Evolutionary conservation across 30 jellyfish, hydroid and myxozoan species (phyloP).

Genomic region (Aurelia coerulea): DNA sequence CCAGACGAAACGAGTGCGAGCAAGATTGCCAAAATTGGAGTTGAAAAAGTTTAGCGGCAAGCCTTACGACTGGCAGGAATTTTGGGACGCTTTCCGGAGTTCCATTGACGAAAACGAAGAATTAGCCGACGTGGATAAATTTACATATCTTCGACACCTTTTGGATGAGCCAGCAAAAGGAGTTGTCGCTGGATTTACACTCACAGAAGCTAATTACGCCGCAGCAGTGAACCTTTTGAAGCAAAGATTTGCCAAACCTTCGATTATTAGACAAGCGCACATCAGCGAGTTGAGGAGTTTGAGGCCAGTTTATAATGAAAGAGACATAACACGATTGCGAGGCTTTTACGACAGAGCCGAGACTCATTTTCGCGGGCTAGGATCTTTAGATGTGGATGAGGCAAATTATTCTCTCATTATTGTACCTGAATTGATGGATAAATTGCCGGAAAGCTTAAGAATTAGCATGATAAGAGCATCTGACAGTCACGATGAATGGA

Average conservation of each 20-base stretch:
- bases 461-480: not conserved
- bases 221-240: conserved; percentile 17
- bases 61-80: conserved; percentile 3
- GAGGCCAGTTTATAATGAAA: not conserved
- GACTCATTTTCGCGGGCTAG: conserved; percentile 18
- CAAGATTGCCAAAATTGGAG: not conserved
- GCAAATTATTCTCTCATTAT: conserved; percentile 6
- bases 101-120: conserved; percentile 19
- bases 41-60: conserved; percentile 2
- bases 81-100: conserved; percentile 10
- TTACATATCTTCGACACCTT: conserved; percentile 9
- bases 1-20: not conserved
- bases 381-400: not conserved
- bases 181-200: conserved; percentile 17
- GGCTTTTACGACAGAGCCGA: not conserved
- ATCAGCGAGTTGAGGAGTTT: conserved; percentile 11
- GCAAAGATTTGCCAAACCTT: conserved; percentile 1
- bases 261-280: not conserved
- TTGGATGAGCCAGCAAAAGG: too few relatives aligned
- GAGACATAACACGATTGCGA: not conserved
- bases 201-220: not conserved
- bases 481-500: too few relatives aligned
- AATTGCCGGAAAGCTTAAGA: conserved; percentile 9
- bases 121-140: conserved; percentile 29
- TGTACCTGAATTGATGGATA: conserved; percentile 27